These are phyloP conservation scores for Alethe diademata DNA, from an alignment of 2,113 vertebrate species.

Conservation along the genomic window DNA sequence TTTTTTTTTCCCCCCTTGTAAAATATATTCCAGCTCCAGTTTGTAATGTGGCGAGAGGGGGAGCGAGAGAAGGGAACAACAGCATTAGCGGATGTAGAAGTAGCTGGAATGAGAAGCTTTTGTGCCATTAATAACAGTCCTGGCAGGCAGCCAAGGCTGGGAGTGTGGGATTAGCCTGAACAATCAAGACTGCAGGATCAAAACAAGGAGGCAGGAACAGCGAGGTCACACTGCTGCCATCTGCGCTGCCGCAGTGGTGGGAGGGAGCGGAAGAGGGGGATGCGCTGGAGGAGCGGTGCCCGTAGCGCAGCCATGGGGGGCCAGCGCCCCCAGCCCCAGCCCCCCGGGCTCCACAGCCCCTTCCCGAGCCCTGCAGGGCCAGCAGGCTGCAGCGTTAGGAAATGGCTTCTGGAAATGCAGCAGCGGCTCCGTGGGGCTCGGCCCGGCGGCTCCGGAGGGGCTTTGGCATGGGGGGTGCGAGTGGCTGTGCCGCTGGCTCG, in stretches of 20 bases:
- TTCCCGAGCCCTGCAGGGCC: not conserved
- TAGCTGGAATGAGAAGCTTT: conserved; percentile 86
- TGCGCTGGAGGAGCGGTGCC: conserved; percentile 14
- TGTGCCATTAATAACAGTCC: conserved; percentile 85
- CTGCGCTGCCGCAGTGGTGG: conserved; percentile 87
- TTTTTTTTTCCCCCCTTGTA: not conserved
- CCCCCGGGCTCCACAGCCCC: not conserved
- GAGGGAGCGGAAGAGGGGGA: conserved; percentile 74
- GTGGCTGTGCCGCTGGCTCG: no score
- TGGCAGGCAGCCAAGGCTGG: conserved; percentile 83
- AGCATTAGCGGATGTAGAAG: conserved; percentile 70
- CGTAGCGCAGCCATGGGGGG: not conserved
- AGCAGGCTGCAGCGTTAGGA: not conserved
- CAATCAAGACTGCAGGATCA: conserved; percentile 88
- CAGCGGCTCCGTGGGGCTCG: fast-evolving
- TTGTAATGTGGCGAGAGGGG: conserved; percentile 33
- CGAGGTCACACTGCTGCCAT: conserved; percentile 90
- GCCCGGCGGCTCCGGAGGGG: fast-evolving
- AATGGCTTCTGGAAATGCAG: not conserved
- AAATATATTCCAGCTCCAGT: conserved; percentile 40
- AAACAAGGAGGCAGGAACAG: conserved; percentile 89
- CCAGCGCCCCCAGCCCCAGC: not conserved
- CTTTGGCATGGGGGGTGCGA: fast-evolving
- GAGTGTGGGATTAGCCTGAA: conserved; percentile 88
- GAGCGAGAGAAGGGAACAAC: conserved; percentile 32